Evolutionary conservation across 2,113 vertebrate genomes (phyloP), one percentile per base, ranked within the genome.

Genomic region (Leptobrachium ailaonicum): DNA sequence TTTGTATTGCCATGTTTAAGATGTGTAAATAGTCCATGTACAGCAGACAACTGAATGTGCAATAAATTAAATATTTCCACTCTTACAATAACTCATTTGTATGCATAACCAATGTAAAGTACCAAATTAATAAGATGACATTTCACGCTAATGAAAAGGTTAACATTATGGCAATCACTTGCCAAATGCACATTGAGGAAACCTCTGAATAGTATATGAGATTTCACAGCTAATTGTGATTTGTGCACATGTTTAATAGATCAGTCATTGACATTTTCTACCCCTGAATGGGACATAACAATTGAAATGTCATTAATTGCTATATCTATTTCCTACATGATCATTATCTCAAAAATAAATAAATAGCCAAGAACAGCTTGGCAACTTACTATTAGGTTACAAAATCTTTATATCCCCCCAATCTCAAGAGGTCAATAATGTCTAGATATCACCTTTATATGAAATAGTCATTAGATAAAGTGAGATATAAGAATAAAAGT

Each of bases 231-330:
- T 76, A 42, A 54, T 54, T 66, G 53, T 76, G 45, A 67, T 67
- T 54, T 76, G 47, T 43, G 13, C 14, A 47, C 64, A 76, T 56
- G 66, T 68, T 10, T 9, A 67, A 76, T 56, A 41, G 64, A 68
- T 68, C 14, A 14, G 56, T 67, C 45, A 75, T 75, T 66, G 73
- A 50, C 45, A 76, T 76, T 67, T 8, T 13, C 64, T 67, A 41
- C n/a, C 11, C 20, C n/a, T 43, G 47, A 56, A 42, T 14, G 20
- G 41, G 32, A 2, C 66, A 56, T 50, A 50, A 50, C 40, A 54
- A 67, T 6, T 68, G 75, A 68, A 76, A 76, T 43, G 53, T 20
- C 7, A 76, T 12, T 1, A 60, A 60, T 2, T 7, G 56, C 9
- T 12, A 14, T 60, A 60, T 60, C 1, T 13, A 60, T 13, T 60